Percentiles rank a stretch among this genome's conserved stretches.
Evolutionary conservation across 2,113 vertebrate genomes (phyloP).

Genomic region (Vulpes ferrilata): DNA sequence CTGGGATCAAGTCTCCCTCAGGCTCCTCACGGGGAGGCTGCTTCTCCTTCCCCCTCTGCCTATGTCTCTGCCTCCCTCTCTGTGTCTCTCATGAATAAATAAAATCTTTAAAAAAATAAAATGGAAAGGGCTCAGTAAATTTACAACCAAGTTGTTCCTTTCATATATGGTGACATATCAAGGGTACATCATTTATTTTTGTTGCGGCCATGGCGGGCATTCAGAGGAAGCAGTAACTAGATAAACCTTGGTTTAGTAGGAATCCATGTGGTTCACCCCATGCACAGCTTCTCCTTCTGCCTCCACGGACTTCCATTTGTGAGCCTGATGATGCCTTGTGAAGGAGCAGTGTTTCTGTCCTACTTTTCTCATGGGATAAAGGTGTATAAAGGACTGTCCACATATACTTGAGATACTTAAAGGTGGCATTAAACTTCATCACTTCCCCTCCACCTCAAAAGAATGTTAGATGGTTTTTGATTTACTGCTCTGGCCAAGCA

Average conservation of each 20-base stretch:
- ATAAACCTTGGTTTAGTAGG: background rate
- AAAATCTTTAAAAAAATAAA: background rate
- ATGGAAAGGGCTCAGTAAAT: background rate
- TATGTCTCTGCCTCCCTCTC: too few species aligned
- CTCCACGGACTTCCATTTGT: background rate
- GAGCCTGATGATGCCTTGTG: background rate
- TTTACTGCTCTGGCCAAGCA: background rate
- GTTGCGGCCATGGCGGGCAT: background rate
- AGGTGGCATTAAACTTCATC: background rate
- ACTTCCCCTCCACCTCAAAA: background rate
- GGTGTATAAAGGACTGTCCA: background rate
- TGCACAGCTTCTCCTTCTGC: background rate
- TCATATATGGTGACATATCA: background rate
- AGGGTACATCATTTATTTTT: background rate
- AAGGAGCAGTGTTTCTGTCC: background rate
- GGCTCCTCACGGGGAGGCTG: too few species aligned
- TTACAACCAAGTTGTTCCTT: background rate
- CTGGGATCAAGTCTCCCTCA: too few species aligned
- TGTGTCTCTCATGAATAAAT: too few species aligned
- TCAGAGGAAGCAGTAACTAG: background rate
- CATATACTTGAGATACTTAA: background rate
- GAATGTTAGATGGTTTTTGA: background rate
- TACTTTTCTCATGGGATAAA: background rate
- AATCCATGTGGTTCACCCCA: background rate
- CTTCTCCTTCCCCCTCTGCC: too few species aligned